phyloP scores from a whole-genome alignment of 2,888 invertebrate species.

The Strigamia maritima region DNA sequence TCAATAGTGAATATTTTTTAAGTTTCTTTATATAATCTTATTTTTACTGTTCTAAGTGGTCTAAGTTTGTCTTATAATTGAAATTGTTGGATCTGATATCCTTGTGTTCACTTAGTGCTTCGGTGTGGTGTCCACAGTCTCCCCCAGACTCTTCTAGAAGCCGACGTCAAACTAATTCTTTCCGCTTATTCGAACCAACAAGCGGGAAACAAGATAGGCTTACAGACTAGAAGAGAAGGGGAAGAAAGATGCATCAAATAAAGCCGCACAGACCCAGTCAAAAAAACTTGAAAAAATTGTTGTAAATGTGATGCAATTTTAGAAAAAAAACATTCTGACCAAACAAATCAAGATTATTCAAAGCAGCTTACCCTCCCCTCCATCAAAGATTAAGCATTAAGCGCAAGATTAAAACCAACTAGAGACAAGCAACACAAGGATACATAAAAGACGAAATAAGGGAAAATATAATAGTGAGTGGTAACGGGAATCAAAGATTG shows the following conservation, averaged over 20 bases:
- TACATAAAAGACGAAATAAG: neutral
- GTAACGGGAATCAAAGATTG: neutral
- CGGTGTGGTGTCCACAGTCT: no score
- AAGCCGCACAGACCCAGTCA: neutral
- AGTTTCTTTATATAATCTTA: no score
- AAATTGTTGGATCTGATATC: no score
- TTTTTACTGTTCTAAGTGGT: no score
- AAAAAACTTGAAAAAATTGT: neutral
- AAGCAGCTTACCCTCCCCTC: no score
- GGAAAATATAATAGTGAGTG: no score
- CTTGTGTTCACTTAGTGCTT: no score
- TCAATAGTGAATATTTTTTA: no score
- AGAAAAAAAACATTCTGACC: neutral
- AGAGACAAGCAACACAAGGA: no score
- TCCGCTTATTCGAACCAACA: slow-evolving; percentile 5
- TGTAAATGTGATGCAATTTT: no score
- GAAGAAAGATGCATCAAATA: neutral
- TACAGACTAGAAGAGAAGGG: neutral
- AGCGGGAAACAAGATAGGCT: slow-evolving; percentile 15
- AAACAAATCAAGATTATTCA: neutral
- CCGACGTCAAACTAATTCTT: slow-evolving; percentile 5
- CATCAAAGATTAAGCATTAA: neutral
- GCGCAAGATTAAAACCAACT: neutral
- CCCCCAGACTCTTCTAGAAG: neutral
- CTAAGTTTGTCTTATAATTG: no score